A percentile compares a stretch with the other conserved stretches of the same genome.
These are phyloP conservation scores for Apis cerana DNA, from an alignment of 1,140 invertebrate genomes.

Conservation along the genomic window DNA sequence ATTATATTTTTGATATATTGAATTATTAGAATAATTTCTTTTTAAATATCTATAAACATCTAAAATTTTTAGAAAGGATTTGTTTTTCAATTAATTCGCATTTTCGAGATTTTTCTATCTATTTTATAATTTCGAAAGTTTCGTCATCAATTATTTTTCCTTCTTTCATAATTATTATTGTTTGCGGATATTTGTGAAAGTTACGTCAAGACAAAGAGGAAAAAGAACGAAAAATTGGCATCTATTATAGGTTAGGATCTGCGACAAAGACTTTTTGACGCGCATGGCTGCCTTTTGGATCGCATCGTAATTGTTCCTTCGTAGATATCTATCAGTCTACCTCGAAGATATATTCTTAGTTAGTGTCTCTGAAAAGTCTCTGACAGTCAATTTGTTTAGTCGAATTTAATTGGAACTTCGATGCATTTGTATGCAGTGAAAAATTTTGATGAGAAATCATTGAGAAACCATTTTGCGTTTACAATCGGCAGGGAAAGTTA, in stretches of 20 bases:
- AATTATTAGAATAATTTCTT: too few species aligned
- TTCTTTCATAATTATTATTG: slow-evolving; percentile 17
- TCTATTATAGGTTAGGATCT: slow-evolving; percentile 18
- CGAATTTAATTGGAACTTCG: neutral
- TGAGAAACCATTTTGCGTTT: too few species aligned
- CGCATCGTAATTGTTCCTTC: slow-evolving; percentile 37
- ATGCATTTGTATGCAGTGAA: neutral
- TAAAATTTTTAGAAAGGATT: too few species aligned
- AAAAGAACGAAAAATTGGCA: slow-evolving; percentile 9
- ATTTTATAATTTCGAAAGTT: slow-evolving; percentile 45
- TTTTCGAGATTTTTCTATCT: neutral
- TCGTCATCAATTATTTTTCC: neutral
- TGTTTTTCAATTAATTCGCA: neutral
- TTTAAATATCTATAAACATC: too few species aligned
- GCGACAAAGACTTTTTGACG: slow-evolving; percentile 59
- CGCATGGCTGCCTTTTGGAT: slow-evolving; percentile 50
- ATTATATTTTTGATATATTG: too few species aligned
- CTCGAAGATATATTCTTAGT: neutral
- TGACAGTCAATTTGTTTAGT: neutral
- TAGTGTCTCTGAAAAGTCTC: neutral
- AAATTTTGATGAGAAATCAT: neutral
- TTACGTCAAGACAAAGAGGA: slow-evolving; percentile 24
- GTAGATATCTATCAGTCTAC: slow-evolving; percentile 13
- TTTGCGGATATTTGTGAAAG: slow-evolving; percentile 45
- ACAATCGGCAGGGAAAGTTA: neutral